Evolutionary conservation across 2,113 vertebrate species (phyloP), one percentile per base, ranked within the genome.

Genomic region (Mustelus asterias): DNA sequence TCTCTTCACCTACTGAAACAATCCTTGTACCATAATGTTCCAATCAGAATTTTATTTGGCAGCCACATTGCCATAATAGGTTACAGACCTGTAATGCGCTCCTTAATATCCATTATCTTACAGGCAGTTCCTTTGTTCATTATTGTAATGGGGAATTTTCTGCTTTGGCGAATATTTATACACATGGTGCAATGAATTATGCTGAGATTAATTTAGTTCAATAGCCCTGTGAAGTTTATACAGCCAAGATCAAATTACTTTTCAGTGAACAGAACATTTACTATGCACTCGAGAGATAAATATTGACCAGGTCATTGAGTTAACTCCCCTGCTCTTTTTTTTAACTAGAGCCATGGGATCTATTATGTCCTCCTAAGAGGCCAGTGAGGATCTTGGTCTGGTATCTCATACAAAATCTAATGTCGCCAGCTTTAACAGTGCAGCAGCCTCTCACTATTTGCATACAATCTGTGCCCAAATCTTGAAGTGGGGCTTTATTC

Each of bases 141-240:
- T 65, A 65, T 65, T 93, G n/a, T 65, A 16, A 65, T 63, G 26
- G 89, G n/a, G 89, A 65, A 93, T 65, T 37, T 65, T 65, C 89
- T 93, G 60, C 60, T 93, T 93, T 93, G 89, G 18, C 33, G 37
- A 93, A 65, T 93, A 65, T 4, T 89, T 90, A 60, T 60, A 90
- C 58, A 60, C 33, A 93, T 37, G 54, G 20, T 67, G 33, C 89
- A 93, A 89, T 89, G 86, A 33, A 58, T 54, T 60, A 89, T 29
- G 48, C 9, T 29, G 10, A 89, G 83, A 24, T 48, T 89, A 89
- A 58, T 93, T 93, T 67, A 67, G 37, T 93, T 93, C 33, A 93
- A 93, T 93, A 65, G 10, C 7, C n/a, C 58, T 67, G 89, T 37
- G 89, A 93, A 37, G 60, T 65, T 65, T 93, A 93, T 67, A 65